phyloP scores from a whole-genome alignment of 2,888 invertebrate genomes.

The Xylocampa areola region DNA sequence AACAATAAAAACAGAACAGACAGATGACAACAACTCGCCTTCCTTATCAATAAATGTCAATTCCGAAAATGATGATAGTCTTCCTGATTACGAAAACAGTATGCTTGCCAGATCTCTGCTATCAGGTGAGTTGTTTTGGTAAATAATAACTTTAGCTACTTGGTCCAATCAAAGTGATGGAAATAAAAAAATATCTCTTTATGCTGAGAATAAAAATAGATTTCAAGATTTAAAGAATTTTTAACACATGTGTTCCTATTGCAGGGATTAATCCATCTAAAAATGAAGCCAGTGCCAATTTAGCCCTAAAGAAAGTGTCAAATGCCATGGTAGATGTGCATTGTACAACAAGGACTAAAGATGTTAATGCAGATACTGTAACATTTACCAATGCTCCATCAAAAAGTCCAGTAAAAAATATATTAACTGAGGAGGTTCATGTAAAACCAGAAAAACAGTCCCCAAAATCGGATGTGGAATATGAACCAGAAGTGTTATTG shows the following conservation, averaged over 20 bases:
- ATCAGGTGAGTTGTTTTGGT: slow-evolving; percentile 73
- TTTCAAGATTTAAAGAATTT: not conserved
- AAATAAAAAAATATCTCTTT: no score
- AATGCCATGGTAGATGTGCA: slow-evolving; percentile 72
- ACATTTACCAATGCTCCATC: slow-evolving; percentile 70
- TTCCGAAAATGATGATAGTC: slow-evolving; percentile 84
- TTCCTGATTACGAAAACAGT: slow-evolving; percentile 88
- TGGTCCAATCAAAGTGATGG: no score
- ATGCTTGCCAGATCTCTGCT: slow-evolving; percentile 88
- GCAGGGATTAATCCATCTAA: slow-evolving; percentile 86
- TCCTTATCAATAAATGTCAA: slow-evolving; percentile 68
- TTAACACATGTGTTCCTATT: slow-evolving; percentile 37
- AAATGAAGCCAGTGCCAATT: slow-evolving; percentile 76
- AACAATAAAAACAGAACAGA: slow-evolving; percentile 80
- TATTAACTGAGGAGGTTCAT: slow-evolving; percentile 71
- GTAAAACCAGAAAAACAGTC: slow-evolving; percentile 85
- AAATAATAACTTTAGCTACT: not conserved
- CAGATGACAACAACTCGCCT: slow-evolving; percentile 78
- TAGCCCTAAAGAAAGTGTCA: slow-evolving; percentile 76
- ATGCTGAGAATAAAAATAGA: no score
- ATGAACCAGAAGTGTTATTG: slow-evolving; percentile 85
- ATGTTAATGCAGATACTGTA: slow-evolving; percentile 71
- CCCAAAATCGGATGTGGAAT: slow-evolving; percentile 84
- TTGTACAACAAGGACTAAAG: slow-evolving; percentile 73
- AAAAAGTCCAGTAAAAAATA: slow-evolving; percentile 78